Evolutionary conservation across 2,113 vertebrate genomes (phyloP), one percentile per base, ranked within the genome.

Genomic region (Marcusenius ussheri): DNA sequence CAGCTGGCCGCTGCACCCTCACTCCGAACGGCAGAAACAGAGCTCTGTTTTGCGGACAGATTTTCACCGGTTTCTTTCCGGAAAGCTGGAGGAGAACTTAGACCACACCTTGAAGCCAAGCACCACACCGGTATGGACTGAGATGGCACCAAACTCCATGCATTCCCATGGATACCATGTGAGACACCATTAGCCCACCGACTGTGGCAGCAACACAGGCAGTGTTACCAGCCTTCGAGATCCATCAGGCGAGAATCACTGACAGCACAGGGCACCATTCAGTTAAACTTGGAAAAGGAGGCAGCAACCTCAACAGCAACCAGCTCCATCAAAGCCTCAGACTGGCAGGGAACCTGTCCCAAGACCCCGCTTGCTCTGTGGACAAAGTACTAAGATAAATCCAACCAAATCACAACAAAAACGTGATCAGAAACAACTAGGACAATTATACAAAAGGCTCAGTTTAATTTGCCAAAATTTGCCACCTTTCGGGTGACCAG

Each of bases 381-480:
- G 56, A 66, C 13, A 27, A 49, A 77, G 10, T 50, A 42, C 88
- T 27, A 80, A 42, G 24, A 39, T 50, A 46, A 39, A 70, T 66
- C 86, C 58, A 70, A 89, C 53, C 85, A 70, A 39, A 39, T 74
- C 74, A 90, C 87, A 86, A 56, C 19, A 83, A 83, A 56, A 89
- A 89, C 11, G 11, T 35, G 83, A 17, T 77, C 21, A 77, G 50
- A 90, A 90, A 86, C 77, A 90, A 90, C 86, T 89, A 90, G 88
- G 89, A 53, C 88, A 91, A 90, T 90, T 92, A 92, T 39, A 66
- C 74, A 88, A 92, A 89, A 45, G 83, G 47, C 53, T 15, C 9
- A 6, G 35, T 87, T 90, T 80, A 88, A 91, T 80, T 35, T 80
- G 24, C 87, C 84, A 70, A 88, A 83, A 85, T 74, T 2, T 39